Base-by-base conservation (phyloP, 64 coral and sea anemone genomes). In the Pocillopora verrucosa region DNA sequence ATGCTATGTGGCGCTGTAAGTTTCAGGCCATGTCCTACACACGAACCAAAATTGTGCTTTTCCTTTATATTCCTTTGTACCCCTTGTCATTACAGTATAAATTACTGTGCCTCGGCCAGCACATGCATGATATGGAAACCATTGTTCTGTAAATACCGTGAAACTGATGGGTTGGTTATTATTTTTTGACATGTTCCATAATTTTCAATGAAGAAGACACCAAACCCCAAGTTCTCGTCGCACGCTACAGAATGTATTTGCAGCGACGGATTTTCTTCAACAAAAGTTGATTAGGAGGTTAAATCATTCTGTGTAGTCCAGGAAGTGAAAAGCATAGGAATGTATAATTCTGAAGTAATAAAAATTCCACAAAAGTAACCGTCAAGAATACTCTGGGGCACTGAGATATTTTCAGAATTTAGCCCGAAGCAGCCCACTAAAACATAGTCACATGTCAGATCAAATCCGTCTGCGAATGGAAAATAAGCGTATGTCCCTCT, bases 51-150 rank as follows among this genome's bases (percentile, higher is more conserved):
- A 1, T 34, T 83, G 80, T 22, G 2, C 0, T 65, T 83, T 83
- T 1, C 17, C 16, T 41, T 24, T n/a, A 36, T 83, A 83, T 83
- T 83, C 80, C 19, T n/a, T 41, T 68, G 80, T 83, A 16, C 11
- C 35, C 34, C 65, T 83, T 36, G 80, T 83, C 80, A 83, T 83
- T 13, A 67, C n/a, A 20, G 65, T 17, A 36, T 83, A 83, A 68
- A 83, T 68, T 65, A 60, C 65, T 67, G 80, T 67, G 10, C 34
- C 35, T 19, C 35, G 36, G 36, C 61, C 80, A 5, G 61, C 80
- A 68, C 61, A 83, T 22, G 80, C 61, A 68, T 83, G 11, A 83
- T 68, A 2, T 22, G 5, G 16, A 65, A 67, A 68, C 80, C 62
- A 15, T 67, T 36, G 2, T 65, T 19, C 80, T 0, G 0, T 10